Evolutionary conservation across 1,140 invertebrate species (phyloP), one percentile per base, ranked within the genome.

Genomic region (Drosophila kurseongensis): DNA sequence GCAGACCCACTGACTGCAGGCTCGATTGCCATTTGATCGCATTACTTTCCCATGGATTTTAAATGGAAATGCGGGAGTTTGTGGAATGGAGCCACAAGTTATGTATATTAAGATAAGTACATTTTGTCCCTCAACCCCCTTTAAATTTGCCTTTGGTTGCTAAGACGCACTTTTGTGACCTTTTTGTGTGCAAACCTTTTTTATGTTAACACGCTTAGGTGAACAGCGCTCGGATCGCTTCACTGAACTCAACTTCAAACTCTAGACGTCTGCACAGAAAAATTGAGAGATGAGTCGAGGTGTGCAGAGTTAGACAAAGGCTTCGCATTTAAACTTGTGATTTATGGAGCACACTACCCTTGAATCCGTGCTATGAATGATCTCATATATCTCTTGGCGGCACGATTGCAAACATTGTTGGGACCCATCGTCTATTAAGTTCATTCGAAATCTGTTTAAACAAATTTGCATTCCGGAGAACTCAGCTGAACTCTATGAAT

Each of bases 291-390:
- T 58, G 47, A 38, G 18, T 35, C 9, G 18, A 67, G 65, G 67
- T 41, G 51, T 65, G 27, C 27, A 38, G 45, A 35, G 45, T 27
- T 65, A n/a, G 18, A 50, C 67, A 71, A 71, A 71, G 65, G 67
- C 91, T 94, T 72, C 86, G 4, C 86, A 91, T 48, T 71, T 50
- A 48, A 45, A 35, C 51, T 36, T 71, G 77, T 82, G 48, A 79
- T 94, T 75, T 75, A 75, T 75, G 72, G 44, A 65, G 51, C 72
- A 62, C 55, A 55, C 32, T 75, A 62, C 69, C 52, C 71, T 63
- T 75, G 71, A 93, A 93, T 16, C 93, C 92, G n/a, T 93, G n/a
- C 93, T 95, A 92, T 93, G 61, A 94, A 95, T 76, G 95, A 95
- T 83, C 86, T 95, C 56, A 93, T 94, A 58, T 95, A 95, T 80